Base-by-base conservation (phyloP, 2,888 invertebrate species). In the Protodeltote pygarga region DNA sequence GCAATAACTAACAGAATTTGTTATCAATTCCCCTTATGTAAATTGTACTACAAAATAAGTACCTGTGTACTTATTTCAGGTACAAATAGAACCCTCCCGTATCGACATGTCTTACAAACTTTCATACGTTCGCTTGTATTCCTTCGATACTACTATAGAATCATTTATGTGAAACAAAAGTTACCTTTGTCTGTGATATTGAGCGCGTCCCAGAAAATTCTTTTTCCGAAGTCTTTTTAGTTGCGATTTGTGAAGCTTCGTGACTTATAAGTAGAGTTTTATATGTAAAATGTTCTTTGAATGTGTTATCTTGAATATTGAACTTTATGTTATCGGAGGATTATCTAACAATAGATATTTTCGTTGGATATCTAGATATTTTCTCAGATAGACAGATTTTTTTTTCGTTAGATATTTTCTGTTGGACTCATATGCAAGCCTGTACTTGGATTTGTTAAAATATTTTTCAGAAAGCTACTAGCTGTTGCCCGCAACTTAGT, bases 21-120 rank as follows among this genome's bases (percentile, higher is more conserved):
- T n/a, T n/a, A n/a, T n/a, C n/a, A n/a, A n/a, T n/a, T n/a, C n/a
- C n/a, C n/a, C n/a, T n/a, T n/a, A n/a, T n/a, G n/a, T n/a, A n/a
- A n/a, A n/a, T n/a, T n/a, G n/a, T n/a, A n/a, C 2, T 23, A 49
- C 65, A 39, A 45, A 47, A 48, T 40, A 17, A 44, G 33, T 33
- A 42, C 16, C 15, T 29, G 14, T 1, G 25, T 17, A 15, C 19
- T 9, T 16, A 59, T 27, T 33, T 45, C 40, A 38, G 27, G 13
- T 34, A 51, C 29, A 41, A 39, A 35, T 58, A 33, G 42, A 49
- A 29, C 42, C 44, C 40, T 61, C 37, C 15, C 47, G 16, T 59
- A 64, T 50, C 44, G 28, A 65, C 57, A 38, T 65, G 39, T 45
- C 38, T 47, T 44, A 41, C 35, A 49, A 68, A 59, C 40, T 55